Evolutionary conservation across 2,888 invertebrate genomes (phyloP).

Genomic region (Amorpha juglandis): DNA sequence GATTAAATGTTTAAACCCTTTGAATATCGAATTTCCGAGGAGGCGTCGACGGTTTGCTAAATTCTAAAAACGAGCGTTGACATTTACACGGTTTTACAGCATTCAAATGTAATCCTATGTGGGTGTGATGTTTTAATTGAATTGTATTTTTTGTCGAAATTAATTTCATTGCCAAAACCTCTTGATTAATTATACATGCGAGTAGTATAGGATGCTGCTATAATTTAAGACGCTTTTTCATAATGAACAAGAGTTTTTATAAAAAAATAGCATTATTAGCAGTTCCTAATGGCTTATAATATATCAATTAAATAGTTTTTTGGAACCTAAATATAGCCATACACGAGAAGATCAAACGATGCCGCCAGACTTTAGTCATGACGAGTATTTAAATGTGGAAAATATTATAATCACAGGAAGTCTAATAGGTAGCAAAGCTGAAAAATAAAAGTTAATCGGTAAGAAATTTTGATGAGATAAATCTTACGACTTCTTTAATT

Average conservation of each 20-base stretch:
- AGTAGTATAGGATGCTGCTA: neutral
- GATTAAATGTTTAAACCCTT: constrained; percentile 3
- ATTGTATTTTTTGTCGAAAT: constrained; percentile 21
- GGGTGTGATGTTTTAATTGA: constrained; percentile 17
- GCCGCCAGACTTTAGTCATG: neutral
- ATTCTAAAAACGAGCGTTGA: constrained; percentile 12
- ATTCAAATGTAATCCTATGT: constrained; percentile 18
- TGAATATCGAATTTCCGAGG: constrained; percentile 15
- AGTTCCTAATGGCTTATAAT: neutral
- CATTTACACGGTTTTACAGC: constrained; percentile 8
- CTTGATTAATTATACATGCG: constrained; percentile 11
- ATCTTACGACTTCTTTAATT: too few relatives aligned
- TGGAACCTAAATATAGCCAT: neutral
- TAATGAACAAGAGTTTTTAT: neutral
- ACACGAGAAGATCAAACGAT: neutral
- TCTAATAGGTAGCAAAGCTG: too few relatives aligned
- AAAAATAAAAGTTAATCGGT: too few relatives aligned
- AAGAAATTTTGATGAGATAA: too few relatives aligned
- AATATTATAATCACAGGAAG: too few relatives aligned
- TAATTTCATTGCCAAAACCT: constrained; percentile 14
- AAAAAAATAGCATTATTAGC: too few relatives aligned
- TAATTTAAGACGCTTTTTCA: neutral
- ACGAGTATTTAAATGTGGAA: neutral
- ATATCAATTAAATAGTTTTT: neutral
- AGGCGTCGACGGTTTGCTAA: constrained; percentile 13